Conservation (phyloP, 2,888 invertebrate genomes). For the Archips crataeganus region DNA sequence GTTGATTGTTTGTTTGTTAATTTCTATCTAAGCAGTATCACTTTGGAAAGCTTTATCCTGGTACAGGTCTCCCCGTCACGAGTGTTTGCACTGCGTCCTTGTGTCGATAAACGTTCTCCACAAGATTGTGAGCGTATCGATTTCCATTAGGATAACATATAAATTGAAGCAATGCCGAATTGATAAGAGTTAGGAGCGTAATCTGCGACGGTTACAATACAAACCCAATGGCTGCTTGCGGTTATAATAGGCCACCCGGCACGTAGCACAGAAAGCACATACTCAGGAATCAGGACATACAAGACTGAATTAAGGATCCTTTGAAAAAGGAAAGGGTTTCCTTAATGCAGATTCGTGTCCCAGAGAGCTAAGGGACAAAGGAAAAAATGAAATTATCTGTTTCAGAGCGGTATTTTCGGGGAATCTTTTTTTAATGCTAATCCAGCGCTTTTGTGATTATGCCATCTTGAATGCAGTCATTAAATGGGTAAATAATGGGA, state of each 20-base stretch:
- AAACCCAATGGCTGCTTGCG: slow-evolving; percentile 16
- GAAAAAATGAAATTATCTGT: slow-evolving; percentile 3
- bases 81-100: slow-evolving; percentile 56
- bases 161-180: slow-evolving; percentile 59
- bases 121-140: slow-evolving; percentile 67
- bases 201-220: slow-evolving; percentile 18
- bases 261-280: background rate
- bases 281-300: background rate
- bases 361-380: slow-evolving; percentile 7
- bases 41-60: slow-evolving; percentile 46
- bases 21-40: slow-evolving; percentile 26
- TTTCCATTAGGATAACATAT: slow-evolving; percentile 71
- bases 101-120: slow-evolving; percentile 58
- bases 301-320: slow-evolving; percentile 4
- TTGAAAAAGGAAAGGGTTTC: slow-evolving; percentile 14
- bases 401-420: background rate
- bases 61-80: slow-evolving; percentile 44
- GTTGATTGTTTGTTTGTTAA: slow-evolving; percentile 35
- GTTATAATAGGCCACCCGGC: background rate
- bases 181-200: slow-evolving; percentile 39
- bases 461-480: background rate
- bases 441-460: background rate
- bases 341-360: slow-evolving; percentile 2
- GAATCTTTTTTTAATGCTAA: slow-evolving; percentile 3
- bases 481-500: background rate